Evolutionary conservation across 2,113 vertebrate species (phyloP).

Genomic region (Petroica traversi): DNA sequence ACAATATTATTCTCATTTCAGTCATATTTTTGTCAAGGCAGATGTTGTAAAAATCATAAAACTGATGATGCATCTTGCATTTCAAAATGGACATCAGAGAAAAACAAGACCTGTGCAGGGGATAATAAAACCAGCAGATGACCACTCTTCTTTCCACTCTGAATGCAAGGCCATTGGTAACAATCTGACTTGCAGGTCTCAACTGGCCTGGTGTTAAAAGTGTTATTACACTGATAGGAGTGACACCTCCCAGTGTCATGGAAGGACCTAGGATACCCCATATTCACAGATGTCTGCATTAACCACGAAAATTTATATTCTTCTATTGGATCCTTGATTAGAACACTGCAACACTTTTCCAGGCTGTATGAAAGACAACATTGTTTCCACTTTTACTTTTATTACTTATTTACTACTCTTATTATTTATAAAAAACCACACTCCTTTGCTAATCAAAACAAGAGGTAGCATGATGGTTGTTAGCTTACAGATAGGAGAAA

Average conservation of each 20-base stretch:
- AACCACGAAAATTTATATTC: background rate
- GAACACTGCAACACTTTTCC: background rate
- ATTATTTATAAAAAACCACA: background rate
- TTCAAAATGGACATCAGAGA: conserved; percentile 3
- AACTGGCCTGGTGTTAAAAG: background rate
- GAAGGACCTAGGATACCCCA: background rate
- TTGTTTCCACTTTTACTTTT: background rate
- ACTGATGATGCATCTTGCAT: background rate
- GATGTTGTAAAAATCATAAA: conserved; percentile 45
- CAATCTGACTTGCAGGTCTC: background rate
- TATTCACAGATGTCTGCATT: background rate
- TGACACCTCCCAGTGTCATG: background rate
- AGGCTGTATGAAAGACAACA: background rate
- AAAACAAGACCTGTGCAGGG: background rate
- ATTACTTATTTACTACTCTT: background rate
- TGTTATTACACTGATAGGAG: background rate
- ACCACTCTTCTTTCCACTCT: background rate
- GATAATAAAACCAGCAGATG: background rate
- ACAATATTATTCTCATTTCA: conserved; percentile 35
- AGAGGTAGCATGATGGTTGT: background rate
- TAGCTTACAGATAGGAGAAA: background rate
- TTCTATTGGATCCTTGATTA: background rate
- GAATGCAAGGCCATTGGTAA: background rate
- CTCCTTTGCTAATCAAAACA: background rate
- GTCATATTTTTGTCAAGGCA: conserved; percentile 53